Evolutionary conservation across 2,888 invertebrate genomes (phyloP), one percentile per base, ranked within the genome.

Genomic region (Zhuqinia jingwanae): DNA sequence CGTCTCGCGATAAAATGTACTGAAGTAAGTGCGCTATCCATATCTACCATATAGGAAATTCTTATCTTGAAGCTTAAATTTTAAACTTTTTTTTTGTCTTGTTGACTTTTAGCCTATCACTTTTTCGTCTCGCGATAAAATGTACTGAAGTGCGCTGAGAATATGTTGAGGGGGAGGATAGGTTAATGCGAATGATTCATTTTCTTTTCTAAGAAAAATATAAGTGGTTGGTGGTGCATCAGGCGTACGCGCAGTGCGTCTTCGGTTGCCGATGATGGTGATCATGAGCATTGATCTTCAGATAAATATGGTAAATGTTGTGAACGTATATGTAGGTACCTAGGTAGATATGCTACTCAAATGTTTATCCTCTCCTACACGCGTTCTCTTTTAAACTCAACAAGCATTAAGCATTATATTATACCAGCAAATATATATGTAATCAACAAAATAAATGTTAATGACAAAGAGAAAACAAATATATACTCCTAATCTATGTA

Each of bases 31-130:
- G 20, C 22, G 65, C 3, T n/a, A 27, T 11, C 63, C 22, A 63
- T 58, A 20, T 53, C 45, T 65, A 63, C 68, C 27, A 45, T 77
- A 27, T 65, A 65, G 42, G 65, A 84, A 65, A 65, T 77, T 84
- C 56, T 84, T 76, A 84, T 84, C 77, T 56, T 56, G 56, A 68
- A 65, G 56, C n/a, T 63, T 20, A 20, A 27, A n/a, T n/a, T 84
- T 77, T 77, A 78, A 84, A 78, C 77, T 70, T 78, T 78, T 84
- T 78, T 84, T 76, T 77, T 84, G 68, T 77, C 84, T 78, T 78
- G 84, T 78, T 84, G 84, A 84, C 84, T 84, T 78, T 78, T 68
- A 68, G 45, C 78, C 68, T 78, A 70, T 84, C 68, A 68, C 17
- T 56, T 45, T 6, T 53, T 22, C 5, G 50, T n/a, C 53, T 70